Base-by-base conservation (phyloP, 2,797 vertebrate genomes). In the Podarcis siculus region DNA sequence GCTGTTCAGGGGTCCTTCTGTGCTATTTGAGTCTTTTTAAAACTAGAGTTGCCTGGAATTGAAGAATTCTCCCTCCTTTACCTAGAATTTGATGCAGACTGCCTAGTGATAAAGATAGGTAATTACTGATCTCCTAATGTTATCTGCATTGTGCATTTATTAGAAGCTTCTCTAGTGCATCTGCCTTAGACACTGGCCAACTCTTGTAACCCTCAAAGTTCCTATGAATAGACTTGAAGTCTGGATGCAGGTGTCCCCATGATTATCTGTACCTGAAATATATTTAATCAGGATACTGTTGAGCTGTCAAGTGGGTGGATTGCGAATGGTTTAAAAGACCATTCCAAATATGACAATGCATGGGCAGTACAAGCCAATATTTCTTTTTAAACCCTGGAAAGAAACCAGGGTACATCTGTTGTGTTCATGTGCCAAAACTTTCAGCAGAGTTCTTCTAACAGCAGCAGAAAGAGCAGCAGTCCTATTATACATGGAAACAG, bases 381-480 rank as follows among this genome's bases (percentile, higher is more conserved):
- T 39, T 88, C 64, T 72, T 80, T 79, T 73, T 49, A 80, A 75
- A 75, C 73, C 55, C 77, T 75, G 82, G 69, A 84, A 79, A 75
- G 69, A 66, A 73, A 85, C 19, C 83, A n/a, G 27, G 58, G 37
- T 81, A 76, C 86, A 89, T 92, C 77, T 89, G 61, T 82, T 94
- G 89, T 87, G 45, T 87, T 91, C 75, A 85, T 92, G 83, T 86
- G 77, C 37, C 49, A 83, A 91, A 91, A 21, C 89, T 91, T 76
- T 88, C 19, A 87, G 79, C 82, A 73, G 19, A 25, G 79, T 85
- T 92, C 79, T 85, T 92, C 79, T 85, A 89, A 66, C 30, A 45
- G 78, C 82, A 90, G 45, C 42, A 27, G 64, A 66, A 81, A 92
- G 69, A 92, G 86, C 90, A 85, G 55, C 37, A 64, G 37, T 82